Evolutionary conservation across 2,113 vertebrate species (phyloP).

Genomic region (Empidonax alnorum): DNA sequence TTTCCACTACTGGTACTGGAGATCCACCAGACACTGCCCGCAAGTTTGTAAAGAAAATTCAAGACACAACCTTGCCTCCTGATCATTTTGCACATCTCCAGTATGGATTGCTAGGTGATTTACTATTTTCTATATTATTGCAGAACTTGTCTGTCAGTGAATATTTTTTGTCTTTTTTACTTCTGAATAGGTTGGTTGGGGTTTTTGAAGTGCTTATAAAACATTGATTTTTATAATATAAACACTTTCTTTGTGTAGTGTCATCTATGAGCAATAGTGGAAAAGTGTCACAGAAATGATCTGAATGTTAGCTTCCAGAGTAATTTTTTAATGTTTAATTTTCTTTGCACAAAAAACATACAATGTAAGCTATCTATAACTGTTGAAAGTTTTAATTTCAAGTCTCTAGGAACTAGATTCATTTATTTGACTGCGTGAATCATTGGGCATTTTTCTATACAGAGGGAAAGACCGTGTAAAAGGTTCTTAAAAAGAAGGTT

Average conservation of each 20-base stretch:
- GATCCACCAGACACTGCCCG: slow-evolving; percentile 90
- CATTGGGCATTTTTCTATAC: background rate
- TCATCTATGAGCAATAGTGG: background rate
- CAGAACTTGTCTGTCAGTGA: background rate
- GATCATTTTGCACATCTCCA: slow-evolving; percentile 84
- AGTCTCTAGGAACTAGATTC: background rate
- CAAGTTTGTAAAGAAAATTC: slow-evolving; percentile 86
- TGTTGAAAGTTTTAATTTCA: background rate
- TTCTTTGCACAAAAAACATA: background rate
- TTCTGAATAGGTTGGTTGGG: background rate
- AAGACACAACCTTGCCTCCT: slow-evolving; percentile 74
- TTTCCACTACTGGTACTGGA: slow-evolving; percentile 94
- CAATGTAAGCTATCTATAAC: background rate
- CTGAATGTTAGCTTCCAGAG: background rate
- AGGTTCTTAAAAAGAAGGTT: background rate
- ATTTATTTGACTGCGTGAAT: background rate
- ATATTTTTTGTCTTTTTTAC: background rate
- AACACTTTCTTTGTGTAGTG: background rate
- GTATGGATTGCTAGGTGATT: slow-evolving; percentile 91
- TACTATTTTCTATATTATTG: background rate
- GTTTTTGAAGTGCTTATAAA: background rate
- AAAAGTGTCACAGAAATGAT: background rate
- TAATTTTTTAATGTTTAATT: background rate
- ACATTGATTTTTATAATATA: background rate
- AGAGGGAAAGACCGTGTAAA: background rate